Evolutionary conservation across 1,140 invertebrate genomes (phyloP).

Genomic region (Zaprionus gabonicus): DNA sequence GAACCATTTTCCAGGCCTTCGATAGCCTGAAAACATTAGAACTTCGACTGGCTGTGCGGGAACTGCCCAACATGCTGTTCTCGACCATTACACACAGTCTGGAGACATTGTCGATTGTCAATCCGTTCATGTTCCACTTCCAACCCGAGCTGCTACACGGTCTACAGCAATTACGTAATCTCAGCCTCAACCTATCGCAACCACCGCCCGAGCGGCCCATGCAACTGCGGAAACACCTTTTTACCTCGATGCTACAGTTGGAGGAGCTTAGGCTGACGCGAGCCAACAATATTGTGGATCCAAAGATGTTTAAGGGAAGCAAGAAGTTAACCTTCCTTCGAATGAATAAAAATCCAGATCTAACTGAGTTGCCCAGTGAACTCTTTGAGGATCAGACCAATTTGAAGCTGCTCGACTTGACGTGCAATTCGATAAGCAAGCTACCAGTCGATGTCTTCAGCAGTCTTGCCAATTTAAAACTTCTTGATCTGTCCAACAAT

Average conservation of each 20-base stretch:
- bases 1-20: conserved; percentile 54
- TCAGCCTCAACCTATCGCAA: conserved; percentile 43
- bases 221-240: conserved; percentile 40
- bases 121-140: conserved; percentile 55
- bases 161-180: conserved; percentile 57
- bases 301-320: conserved; percentile 86
- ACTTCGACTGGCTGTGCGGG: conserved; percentile 40
- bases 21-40: conserved; percentile 53
- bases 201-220: background rate
- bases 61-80: conserved; percentile 46
- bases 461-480: conserved; percentile 85
- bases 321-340: conserved; percentile 85
- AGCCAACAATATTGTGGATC: conserved; percentile 81
- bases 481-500: conserved; percentile 86
- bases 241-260: conserved; percentile 80
- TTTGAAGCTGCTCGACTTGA: conserved; percentile 85
- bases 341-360: conserved; percentile 85
- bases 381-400: conserved; percentile 86
- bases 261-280: conserved; percentile 85
- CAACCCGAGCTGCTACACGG: conserved; percentile 36
- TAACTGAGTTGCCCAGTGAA: conserved; percentile 85
- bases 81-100: conserved; percentile 46
- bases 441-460: conserved; percentile 86
- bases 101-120: conserved; percentile 51
- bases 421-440: conserved; percentile 85